Percentiles rank a stretch among this genome's conserved stretches.
These are phyloP conservation scores for Mellivora capensis DNA, from an alignment of 2,113 vertebrate genomes.

Conservation along the genomic window DNA sequence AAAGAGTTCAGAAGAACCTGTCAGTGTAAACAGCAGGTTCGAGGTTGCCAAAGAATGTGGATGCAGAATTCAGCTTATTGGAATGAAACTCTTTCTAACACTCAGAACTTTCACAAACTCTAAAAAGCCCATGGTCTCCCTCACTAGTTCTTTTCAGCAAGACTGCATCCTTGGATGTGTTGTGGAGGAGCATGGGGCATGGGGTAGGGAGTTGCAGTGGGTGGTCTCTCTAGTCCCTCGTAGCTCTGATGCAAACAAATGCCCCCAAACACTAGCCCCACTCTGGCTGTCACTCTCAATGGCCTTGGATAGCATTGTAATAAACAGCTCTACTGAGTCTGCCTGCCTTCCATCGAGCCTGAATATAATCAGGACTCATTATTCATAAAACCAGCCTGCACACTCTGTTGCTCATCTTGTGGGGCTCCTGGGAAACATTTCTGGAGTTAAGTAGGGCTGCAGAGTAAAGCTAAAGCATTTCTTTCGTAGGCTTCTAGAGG, in stretches of 20 bases:
- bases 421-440: conserved; percentile 60
- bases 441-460: neutral
- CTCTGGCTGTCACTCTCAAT: neutral
- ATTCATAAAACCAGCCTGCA: neutral
- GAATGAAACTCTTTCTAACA: neutral
- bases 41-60: neutral
- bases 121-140: neutral
- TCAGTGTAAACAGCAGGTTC: neutral
- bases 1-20: neutral
- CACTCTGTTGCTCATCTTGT: conserved; percentile 52
- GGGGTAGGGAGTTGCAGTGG: neutral
- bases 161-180: neutral
- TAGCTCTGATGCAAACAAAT: neutral
- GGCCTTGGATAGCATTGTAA: neutral
- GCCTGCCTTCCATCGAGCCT: neutral
- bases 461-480: neutral
- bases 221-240: neutral
- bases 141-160: neutral
- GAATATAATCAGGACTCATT: neutral
- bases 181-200: neutral
- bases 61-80: neutral
- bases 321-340: neutral
- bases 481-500: conserved; percentile 61
- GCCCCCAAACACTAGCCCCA: neutral
- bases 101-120: neutral